These are phyloP conservation scores for Toxonevra muliebris DNA, from an alignment of 2,888 invertebrate genomes.

Conservation along the genomic window DNA sequence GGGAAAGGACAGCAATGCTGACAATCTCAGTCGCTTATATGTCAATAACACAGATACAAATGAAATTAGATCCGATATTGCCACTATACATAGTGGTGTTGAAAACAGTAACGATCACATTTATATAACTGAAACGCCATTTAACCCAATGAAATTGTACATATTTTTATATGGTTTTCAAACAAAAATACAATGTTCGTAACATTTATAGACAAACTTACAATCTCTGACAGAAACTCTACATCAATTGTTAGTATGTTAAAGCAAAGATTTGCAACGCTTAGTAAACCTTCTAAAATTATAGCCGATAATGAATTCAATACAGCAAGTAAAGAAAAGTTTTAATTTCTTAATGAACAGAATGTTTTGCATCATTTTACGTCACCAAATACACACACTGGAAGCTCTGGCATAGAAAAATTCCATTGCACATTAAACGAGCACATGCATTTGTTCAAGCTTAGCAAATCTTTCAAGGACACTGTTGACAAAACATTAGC, in stretches of 20 bases:
- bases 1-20: conserved; percentile 30
- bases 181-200: not conserved
- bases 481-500: conserved; percentile 30
- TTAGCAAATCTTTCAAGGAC: conserved; percentile 22
- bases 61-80: no score
- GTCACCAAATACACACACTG: conserved; percentile 30
- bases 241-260: conserved; percentile 22
- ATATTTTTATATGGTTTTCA: no score
- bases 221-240: not conserved
- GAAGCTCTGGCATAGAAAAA: conserved; percentile 28
- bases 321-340: conserved; percentile 23
- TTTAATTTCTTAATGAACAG: conserved; percentile 20
- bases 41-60: no score
- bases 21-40: conserved; percentile 22
- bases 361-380: conserved; percentile 28
- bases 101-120: not conserved
- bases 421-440: conserved; percentile 36
- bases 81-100: no score
- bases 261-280: conserved; percentile 27
- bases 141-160: not conserved
- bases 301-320: conserved; percentile 9
- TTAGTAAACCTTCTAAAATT: conserved; percentile 31
- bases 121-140: conserved; percentile 11
- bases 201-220: not conserved
- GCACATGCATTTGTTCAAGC: conserved; percentile 32